Evolutionary conservation across 2,888 invertebrate species (phyloP).

Genomic region (Blera fallax): DNA sequence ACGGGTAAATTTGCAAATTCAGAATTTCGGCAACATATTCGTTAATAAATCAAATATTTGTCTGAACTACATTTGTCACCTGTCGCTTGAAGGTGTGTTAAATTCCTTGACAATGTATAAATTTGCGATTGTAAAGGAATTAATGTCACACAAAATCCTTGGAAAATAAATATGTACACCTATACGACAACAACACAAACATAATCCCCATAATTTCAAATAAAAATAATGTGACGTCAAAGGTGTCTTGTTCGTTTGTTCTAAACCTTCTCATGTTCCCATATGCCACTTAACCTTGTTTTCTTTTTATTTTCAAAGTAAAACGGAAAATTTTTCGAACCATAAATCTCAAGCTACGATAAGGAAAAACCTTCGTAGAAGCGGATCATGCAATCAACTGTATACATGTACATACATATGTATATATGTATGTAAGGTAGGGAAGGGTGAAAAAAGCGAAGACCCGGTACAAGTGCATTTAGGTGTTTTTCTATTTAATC

Average conservation of each 20-base stretch:
- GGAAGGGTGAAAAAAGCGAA: not conserved
- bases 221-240: not conserved
- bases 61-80: not conserved
- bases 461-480: conserved; percentile 33
- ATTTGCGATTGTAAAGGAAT: not conserved
- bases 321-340: not conserved
- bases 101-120: not conserved
- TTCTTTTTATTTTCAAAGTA: not conserved
- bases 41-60: not conserved
- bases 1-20: not conserved
- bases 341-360: conserved; percentile 43
- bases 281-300: not conserved
- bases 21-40: not conserved
- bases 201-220: not conserved
- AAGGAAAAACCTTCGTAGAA: conserved; percentile 44
- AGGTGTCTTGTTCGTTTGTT: not conserved
- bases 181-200: not conserved
- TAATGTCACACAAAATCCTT: not conserved
- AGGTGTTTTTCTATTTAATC: conserved; percentile 34
- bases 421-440: no score
- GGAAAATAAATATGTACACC: not conserved
- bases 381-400: conserved; percentile 32
- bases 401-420: no score
- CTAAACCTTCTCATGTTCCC: not conserved
- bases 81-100: not conserved